These are phyloP conservation scores for Cephonodes hylas DNA, from an alignment of 2,888 invertebrate species.

Conservation along the genomic window DNA sequence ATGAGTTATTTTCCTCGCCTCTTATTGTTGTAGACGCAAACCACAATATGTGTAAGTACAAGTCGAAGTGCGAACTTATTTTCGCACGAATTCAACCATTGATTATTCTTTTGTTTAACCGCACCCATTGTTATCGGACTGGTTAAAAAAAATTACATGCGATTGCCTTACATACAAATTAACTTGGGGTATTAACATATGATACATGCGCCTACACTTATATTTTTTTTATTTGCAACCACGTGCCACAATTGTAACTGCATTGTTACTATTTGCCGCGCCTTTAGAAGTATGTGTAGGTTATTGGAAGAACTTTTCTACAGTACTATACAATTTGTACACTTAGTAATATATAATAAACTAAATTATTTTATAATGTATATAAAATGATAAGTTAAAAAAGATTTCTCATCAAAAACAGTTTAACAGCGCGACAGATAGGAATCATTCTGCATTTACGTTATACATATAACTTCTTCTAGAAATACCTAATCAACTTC, in stretches of 20 bases:
- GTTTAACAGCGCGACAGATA: too few species aligned
- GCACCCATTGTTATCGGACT: constrained; percentile 3
- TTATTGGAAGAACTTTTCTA: too few species aligned
- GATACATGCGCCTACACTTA: not conserved
- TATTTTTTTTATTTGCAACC: not conserved
- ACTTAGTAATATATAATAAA: too few species aligned
- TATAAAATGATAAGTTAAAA: too few species aligned
- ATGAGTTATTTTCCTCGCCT: too few species aligned
- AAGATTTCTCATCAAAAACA: too few species aligned
- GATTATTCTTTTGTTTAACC: constrained; percentile 10
- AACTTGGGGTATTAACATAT: constrained; percentile 2
- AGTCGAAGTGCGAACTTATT: not conserved
- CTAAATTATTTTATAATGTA: too few species aligned
- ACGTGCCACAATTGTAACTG: not conserved
- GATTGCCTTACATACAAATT: constrained; percentile 10
- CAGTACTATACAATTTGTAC: too few species aligned
- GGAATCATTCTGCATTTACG: too few species aligned
- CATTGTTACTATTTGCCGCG: not conserved
- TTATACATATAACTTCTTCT: too few species aligned
- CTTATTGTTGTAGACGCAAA: not conserved
- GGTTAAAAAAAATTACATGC: constrained; percentile 7
- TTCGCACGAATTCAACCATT: constrained; percentile 7
- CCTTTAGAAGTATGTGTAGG: too few species aligned
- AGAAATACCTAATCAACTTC: too few species aligned
- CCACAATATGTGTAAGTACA: not conserved